A percentile compares a stretch with the other conserved stretches of the same genome.
Conservation (phyloP, 2,113 vertebrate genomes). For the Sakesphorus luctuosus region DNA sequence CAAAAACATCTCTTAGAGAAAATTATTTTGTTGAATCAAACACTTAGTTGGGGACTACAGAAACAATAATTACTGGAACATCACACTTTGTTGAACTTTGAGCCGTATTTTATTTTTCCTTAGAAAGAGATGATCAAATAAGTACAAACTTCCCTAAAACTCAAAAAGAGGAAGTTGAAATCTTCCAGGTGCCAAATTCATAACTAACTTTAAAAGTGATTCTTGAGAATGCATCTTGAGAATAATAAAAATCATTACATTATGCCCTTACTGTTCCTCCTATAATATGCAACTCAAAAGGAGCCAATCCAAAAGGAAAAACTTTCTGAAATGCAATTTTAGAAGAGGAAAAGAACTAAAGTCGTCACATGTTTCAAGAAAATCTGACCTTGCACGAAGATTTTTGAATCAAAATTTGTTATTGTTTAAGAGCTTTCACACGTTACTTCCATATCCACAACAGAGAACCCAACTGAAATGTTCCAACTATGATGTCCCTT, state of each 20-base stretch:
- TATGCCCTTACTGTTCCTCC: not conserved
- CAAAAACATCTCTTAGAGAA: not conserved
- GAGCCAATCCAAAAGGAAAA: not conserved
- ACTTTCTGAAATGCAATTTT: not conserved
- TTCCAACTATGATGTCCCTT: not conserved
- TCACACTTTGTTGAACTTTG: not conserved
- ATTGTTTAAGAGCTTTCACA: not conserved
- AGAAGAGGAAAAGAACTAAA: not conserved
- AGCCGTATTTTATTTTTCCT: not conserved
- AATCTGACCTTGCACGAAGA: not conserved
- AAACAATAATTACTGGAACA: not conserved
- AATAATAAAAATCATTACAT: not conserved
- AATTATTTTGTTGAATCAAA: not conserved
- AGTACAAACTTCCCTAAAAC: constrained; percentile 2
- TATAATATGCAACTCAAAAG: not conserved
- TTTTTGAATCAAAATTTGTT: not conserved
- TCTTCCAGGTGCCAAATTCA: not conserved
- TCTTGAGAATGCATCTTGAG: not conserved
- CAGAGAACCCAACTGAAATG: not conserved
- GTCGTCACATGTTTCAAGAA: not conserved
- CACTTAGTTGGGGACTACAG: not conserved
- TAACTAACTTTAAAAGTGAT: not conserved
- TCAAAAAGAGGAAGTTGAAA: not conserved
- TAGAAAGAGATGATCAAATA: not conserved
- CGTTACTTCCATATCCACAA: not conserved